Evolutionary conservation across 2,888 invertebrate species (phyloP), one percentile per base, ranked within the genome.

Genomic region (Nymphalis polychloros): DNA sequence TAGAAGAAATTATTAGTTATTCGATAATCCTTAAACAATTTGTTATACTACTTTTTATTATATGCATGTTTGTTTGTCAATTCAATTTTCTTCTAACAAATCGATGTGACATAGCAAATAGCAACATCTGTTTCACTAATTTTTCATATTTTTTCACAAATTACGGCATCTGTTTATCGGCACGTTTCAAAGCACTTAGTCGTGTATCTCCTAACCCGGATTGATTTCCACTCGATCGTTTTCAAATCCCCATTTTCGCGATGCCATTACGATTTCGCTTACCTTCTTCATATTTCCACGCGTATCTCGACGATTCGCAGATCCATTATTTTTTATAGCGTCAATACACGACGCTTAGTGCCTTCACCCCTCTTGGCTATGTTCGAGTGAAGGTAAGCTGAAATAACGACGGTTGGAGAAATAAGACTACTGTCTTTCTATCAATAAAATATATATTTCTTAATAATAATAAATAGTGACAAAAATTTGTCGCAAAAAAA

Each of bases 241-340:
- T 89, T 88, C 90, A 91, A 92, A 92, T 92, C 92, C 92, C 91
- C 90, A 87, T 90, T 89, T 90, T 88, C 84, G 87, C 84, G 86
- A 85, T 84, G 89, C 90, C 87, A 89, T 92, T 92, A 92, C 90
- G 90, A 91, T 91, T 89, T 90, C 88, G 89, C 87, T 86, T 86
- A 89, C 90, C 90, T 89, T 81, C 90, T 88, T 90, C 88, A 90
- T 90, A 92, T 91, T 92, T 91, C 89, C 87, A 89, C 86, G 90
- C 90, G 90, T 92, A 92, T 92, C 92, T 85, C 89, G 86, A 85
- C 90, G 89, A 92, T 92, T 92, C 88, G 86, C 83, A 90, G 90
- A 91, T 90, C 90, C 91, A 92, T 92, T 92, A 92, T 91, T 91
- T 92, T 92, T 92, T 92, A 92, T 92, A 85, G 87, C 81, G 82